These are phyloP conservation scores for Andrena hattorfiana DNA, from an alignment of 2,888 invertebrate genomes.

Conservation along the genomic window DNA sequence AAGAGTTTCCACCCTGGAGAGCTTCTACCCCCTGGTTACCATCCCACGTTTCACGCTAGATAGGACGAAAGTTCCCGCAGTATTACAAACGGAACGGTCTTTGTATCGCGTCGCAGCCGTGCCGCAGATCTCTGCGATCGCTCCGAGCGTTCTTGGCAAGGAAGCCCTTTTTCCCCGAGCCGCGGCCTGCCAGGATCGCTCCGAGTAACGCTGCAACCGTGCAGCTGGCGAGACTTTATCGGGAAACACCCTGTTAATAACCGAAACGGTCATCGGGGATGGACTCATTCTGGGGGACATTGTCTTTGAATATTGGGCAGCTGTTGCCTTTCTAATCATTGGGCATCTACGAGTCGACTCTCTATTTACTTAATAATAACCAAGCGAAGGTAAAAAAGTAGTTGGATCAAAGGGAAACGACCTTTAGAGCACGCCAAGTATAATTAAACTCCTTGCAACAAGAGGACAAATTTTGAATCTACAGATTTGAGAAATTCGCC, in stretches of 20 bases:
- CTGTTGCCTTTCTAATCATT: no score
- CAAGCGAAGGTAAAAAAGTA: background rate
- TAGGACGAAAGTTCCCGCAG: slow-evolving; percentile 59
- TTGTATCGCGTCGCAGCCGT: slow-evolving; percentile 55
- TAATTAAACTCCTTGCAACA: background rate
- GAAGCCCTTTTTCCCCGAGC: slow-evolving; percentile 36
- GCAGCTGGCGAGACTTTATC: slow-evolving; percentile 32
- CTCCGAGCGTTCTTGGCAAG: slow-evolving; percentile 65
- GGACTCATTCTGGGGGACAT: no score
- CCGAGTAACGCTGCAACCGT: slow-evolving; percentile 31
- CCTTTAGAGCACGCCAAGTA: background rate
- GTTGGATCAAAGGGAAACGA: background rate
- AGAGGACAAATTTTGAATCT: no score
- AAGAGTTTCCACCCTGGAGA: slow-evolving; percentile 30
- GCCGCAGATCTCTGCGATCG: slow-evolving; percentile 52
- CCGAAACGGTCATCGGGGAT: slow-evolving; percentile 1
- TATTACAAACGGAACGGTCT: slow-evolving; percentile 58
- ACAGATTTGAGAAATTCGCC: no score
- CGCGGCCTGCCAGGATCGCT: slow-evolving; percentile 47
- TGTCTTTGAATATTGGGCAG: no score
- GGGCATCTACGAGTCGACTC: no score
- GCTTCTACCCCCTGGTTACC: slow-evolving; percentile 17
- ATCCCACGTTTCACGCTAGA: slow-evolving; percentile 34
- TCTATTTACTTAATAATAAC: background rate
- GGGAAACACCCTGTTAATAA: background rate